Base-by-base conservation (phyloP, 2,113 vertebrate genomes). In the Danionella cerebrum region DNA sequence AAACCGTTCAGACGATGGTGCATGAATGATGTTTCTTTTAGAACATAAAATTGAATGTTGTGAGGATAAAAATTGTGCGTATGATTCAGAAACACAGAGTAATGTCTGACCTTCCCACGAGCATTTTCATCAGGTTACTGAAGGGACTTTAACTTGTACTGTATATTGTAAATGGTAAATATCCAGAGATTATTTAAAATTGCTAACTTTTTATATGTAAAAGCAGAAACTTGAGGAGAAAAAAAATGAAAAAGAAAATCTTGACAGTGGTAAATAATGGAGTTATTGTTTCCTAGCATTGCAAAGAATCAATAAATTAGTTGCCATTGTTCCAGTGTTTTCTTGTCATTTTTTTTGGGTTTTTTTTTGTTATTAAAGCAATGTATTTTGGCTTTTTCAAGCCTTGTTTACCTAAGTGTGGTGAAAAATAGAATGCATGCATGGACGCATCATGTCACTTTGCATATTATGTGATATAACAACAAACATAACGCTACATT, bases 11-110 rank as follows among this genome's bases (percentile, higher is more conserved):
- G 76, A 59, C 35, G 51, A 68, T 45, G 67, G 73, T 84, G 82
- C 80, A 76, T 74, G 25, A 80, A 83, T 86, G n/a, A n/a, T n/a
- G n/a, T n/a, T n/a, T 72, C 72, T 83, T 67, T 31, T 62, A 44
- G 48, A 25, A 58, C 78, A 80, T 74, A 78, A 36, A 73, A 59
- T 41, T 5, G 11, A 55, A 52, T 67, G n/a, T 70, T 63, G 70
- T 82, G 67, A 79, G 76, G 79, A 74, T 45, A 79, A 80, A 35
- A 67, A 76, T 38, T 65, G 24, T 76, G 70, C 84, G 63, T 76
- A 33, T 53, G 29, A 88, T 84, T 86, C 73, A 80, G 88, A 84
- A 75, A 72, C 75, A 79, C 81, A 83, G 85, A 54, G 85, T n/a
- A n/a, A 82, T 84, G 79, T 78, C 76, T 67, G 65, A 71, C 36